Conservation (phyloP, 2,888 invertebrate species). For the Pimpla rufipes region DNA sequence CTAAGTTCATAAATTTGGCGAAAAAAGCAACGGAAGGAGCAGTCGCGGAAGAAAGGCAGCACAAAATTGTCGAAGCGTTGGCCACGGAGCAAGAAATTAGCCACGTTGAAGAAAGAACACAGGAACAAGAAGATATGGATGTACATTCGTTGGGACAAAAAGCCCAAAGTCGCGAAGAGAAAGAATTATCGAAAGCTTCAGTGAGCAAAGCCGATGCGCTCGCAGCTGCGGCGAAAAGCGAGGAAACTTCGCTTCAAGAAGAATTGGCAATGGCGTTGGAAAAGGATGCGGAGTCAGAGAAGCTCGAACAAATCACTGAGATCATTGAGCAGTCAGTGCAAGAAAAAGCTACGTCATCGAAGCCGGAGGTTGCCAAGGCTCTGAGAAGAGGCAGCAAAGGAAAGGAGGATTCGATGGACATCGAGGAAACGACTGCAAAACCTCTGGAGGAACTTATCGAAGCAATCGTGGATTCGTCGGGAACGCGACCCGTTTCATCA, state of each 20-base stretch:
- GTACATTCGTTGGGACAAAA: conserved; percentile 82
- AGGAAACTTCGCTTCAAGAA: conserved; percentile 40
- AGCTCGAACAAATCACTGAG: conserved; percentile 10
- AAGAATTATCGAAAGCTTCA: conserved; percentile 30
- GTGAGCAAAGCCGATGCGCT: conserved; percentile 16
- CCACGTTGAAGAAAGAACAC: conserved; percentile 43
- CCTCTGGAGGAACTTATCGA: conserved; percentile 78
- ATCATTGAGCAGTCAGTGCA: conserved; percentile 8
- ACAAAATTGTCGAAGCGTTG: conserved; percentile 75
- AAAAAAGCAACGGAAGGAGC: not conserved
- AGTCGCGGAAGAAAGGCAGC: not conserved
- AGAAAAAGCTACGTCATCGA: conserved; percentile 55
- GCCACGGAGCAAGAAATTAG: conserved; percentile 60
- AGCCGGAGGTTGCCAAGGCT: conserved; percentile 69
- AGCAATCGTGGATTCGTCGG: conserved; percentile 73
- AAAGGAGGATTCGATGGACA: conserved; percentile 72
- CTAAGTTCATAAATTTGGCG: conserved; percentile 34
- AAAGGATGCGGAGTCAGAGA: conserved; percentile 13
- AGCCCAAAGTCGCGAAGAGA: conserved; percentile 22
- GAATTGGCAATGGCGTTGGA: conserved; percentile 21
- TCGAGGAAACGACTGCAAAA: conserved; percentile 76
- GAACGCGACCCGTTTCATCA: conserved; percentile 57
- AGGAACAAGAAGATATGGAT: conserved; percentile 74
- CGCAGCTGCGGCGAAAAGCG: conserved; percentile 4
- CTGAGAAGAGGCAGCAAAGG: conserved; percentile 66